These are phyloP conservation scores for Chanos chanos DNA, from an alignment of 2,797 vertebrate genomes.

Conservation along the genomic window DNA sequence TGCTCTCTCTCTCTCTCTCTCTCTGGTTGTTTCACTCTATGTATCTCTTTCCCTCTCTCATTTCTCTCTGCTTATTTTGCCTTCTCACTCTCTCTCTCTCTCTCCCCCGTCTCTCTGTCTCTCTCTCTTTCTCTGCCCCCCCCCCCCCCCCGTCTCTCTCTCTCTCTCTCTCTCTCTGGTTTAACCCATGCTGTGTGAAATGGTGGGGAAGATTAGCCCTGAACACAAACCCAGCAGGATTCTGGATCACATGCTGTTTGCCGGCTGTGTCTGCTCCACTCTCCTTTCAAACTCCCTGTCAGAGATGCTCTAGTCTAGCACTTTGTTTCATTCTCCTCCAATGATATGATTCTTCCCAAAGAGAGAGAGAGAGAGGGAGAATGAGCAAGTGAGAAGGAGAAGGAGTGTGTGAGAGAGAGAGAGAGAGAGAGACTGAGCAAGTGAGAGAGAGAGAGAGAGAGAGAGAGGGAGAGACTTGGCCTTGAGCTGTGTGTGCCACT, in stretches of 20 bases:
- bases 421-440: neutral
- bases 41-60: constrained; percentile 8
- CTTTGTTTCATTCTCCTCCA: neutral
- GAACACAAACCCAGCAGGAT: constrained; percentile 22
- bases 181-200: constrained; percentile 45
- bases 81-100: constrained; percentile 8
- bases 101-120: neutral
- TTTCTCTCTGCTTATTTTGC: neutral
- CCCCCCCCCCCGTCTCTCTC: neutral
- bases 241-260: constrained; percentile 18
- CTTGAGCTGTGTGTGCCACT: constrained; percentile 17
- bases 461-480: too few species aligned
- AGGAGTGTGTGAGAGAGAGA: too few species aligned
- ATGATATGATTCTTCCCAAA: too few species aligned
- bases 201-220: constrained; percentile 34
- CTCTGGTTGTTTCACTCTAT: neutral
- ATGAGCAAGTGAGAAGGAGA: too few species aligned
- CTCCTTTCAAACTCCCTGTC: constrained; percentile 9
- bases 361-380: too few species aligned
- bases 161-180: constrained; percentile 14
- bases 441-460: too few species aligned
- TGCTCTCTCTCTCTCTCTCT: constrained; percentile 14
- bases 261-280: constrained; percentile 1
- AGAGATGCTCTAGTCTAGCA: neutral
- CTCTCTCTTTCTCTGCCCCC: neutral